A percentile compares a stretch with the other conserved stretches of the same genome.
Evolutionary conservation across 2,797 vertebrate species (phyloP).

Genomic region (Allobates femoralis): DNA sequence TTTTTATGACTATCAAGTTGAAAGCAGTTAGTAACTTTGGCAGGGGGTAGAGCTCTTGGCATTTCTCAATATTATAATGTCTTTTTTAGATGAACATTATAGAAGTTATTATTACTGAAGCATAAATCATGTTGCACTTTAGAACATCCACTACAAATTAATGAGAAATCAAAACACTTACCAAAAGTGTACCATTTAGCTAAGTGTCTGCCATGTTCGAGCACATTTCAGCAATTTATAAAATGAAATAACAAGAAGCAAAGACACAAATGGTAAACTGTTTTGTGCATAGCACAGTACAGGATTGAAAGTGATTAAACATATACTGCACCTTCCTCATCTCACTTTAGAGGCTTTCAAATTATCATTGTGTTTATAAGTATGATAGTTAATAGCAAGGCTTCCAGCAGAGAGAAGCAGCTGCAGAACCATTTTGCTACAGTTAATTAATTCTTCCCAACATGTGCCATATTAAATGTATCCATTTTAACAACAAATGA

Average conservation of each 20-base stretch:
- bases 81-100: slow-evolving; percentile 50
- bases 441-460: slow-evolving; percentile 81
- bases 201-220: slow-evolving; percentile 44
- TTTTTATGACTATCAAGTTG: slow-evolving; percentile 55
- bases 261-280: slow-evolving; percentile 44
- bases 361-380: slow-evolving; percentile 72
- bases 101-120: slow-evolving; percentile 47
- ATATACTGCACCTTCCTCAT: slow-evolving; percentile 66
- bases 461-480: slow-evolving; percentile 75
- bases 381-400: slow-evolving; percentile 68
- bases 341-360: slow-evolving; percentile 68
- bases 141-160: slow-evolving; percentile 43
- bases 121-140: slow-evolving; percentile 59
- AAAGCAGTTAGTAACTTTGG: slow-evolving; percentile 55
- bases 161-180: slow-evolving; percentile 51
- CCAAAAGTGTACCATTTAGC: slow-evolving; percentile 43
- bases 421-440: slow-evolving; percentile 75
- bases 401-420: slow-evolving; percentile 77
- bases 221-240: slow-evolving; percentile 49
- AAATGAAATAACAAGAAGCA: slow-evolving; percentile 42
- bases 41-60: slow-evolving; percentile 49
- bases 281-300: slow-evolving; percentile 41
- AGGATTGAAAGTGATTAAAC: slow-evolving; percentile 68
- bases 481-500: slow-evolving; percentile 80
- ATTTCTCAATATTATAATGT: slow-evolving; percentile 58